Base-by-base conservation (phyloP, 2,888 invertebrate genomes). In the Hoplodrina ambigua region DNA sequence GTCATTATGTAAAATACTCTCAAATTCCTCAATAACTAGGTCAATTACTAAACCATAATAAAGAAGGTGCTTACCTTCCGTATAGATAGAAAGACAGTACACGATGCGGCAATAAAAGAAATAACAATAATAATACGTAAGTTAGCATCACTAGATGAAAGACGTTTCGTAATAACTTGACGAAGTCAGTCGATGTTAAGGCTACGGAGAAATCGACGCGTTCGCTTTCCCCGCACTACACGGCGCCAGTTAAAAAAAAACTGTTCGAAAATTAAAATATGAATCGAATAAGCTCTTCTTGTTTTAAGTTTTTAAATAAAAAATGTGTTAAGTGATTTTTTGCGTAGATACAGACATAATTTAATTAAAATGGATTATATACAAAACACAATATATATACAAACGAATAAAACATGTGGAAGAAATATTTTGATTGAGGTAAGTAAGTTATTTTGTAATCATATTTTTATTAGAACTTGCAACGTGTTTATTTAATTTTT, bases 151-250 rank as follows among this genome's bases (percentile, higher is more conserved):
- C 89, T 89, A 89, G 66, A 81, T 75, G 79, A 80, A 83, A 87
- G 86, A 83, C 76, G 84, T 93, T 90, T 92, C 91, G 93, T 90
- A 93, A 93, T 81, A 82, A 78, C 78, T 79, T 86, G 87, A 87
- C 88, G 89, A 86, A 86, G 88, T 86, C 93, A 94, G 93, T 94
- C 90, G 89, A 87, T 88, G 85, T 85, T 87, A 87, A 88, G 89
- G 86, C 85, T 87, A 80, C 88, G 85, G 94, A 89, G 94, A 94
- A 94, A 94, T 93, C 94, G 90, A 88, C 88, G 92, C 79, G 80
- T 81, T 85, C 86, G 85, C 94, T 94, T 94, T 94, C 94, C 93
- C 94, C 89, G 82, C 93, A 91, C 93, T 92, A 91, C 44, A 30
- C 44, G 67, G 20, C 75, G 84, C 81, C 84, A 72, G 74, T 82